These are phyloP conservation scores for Meteorus colon DNA, from an alignment of 2,888 invertebrate genomes.

Conservation along the genomic window DNA sequence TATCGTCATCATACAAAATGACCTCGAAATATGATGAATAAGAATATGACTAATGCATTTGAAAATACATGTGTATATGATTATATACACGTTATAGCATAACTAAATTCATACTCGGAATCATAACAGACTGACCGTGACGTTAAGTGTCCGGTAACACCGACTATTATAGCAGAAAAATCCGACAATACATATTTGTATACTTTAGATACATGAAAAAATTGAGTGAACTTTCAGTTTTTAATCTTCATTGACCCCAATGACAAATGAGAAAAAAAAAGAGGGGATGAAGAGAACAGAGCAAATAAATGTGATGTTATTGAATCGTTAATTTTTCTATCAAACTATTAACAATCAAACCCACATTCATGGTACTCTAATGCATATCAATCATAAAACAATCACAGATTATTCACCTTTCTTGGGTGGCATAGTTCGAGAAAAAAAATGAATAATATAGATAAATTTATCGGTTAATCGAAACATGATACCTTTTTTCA, in stretches of 20 bases:
- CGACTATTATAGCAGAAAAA: not conserved
- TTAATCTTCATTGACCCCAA: not conserved
- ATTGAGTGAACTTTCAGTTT: slow-evolving; percentile 17
- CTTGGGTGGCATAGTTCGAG: not conserved
- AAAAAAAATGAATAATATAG: not conserved
- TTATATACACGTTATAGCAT: slow-evolving; percentile 22
- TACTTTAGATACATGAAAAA: not conserved
- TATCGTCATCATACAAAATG: slow-evolving; percentile 3
- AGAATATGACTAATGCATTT: slow-evolving; percentile 20
- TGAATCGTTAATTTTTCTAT: not conserved
- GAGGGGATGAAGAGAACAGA: not conserved
- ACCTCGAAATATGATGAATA: slow-evolving; percentile 31
- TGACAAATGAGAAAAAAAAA: not conserved
- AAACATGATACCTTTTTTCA: not conserved
- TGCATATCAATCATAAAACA: not conserved
- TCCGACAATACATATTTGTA: not conserved
- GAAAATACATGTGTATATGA: not conserved
- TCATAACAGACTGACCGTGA: slow-evolving; percentile 23
- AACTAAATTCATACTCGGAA: slow-evolving; percentile 25
- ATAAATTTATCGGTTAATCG: not conserved
- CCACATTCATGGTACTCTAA: not conserved
- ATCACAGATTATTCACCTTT: not conserved
- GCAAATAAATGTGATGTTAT: not conserved
- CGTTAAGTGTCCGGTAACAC: slow-evolving; percentile 19
- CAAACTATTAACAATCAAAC: not conserved